Base-by-base conservation (phyloP, 1,140 invertebrate genomes). In the Vanessa tameamea region DNA sequence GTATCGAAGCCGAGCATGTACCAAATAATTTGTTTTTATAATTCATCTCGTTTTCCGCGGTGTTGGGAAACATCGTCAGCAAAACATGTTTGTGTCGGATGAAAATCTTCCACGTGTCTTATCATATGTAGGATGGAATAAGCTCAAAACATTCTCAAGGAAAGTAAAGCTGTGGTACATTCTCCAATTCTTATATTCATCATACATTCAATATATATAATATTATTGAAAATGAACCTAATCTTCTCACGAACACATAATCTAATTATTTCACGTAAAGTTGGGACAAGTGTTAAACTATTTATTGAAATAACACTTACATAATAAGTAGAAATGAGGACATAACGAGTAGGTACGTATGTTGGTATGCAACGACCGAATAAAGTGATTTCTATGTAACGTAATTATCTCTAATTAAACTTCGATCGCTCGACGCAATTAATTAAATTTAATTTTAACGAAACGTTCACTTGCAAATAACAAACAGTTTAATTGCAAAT, bases 381-480 rank as follows among this genome's bases (percentile, higher is more conserved):
- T 59, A 66, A 48, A 66, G 51, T 57, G 37, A 72, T 66, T 66
- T 65, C 64, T 55, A 72, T 65, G 48, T 66, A 72, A 47, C 51
- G 20, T 72, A 72, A 47, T 72, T 72, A 72, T 16, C 50, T 47
- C 37, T 66, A 47, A 72, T 66, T 59, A 57, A 31, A 72, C 48
- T 37, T 55, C 55, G 57, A 50, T 23, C n/a, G 20, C 31, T 65
- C 16, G 23, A 59, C 14, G 50, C 47, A 72, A 72, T 72, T 72
- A 72, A 72, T 72, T 72, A 72, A 72, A 20, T 57, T 72, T 72
- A 57, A 72, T 72, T 64, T 72, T 66, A 37, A 23, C 63, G 51
- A 72, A 72, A 72, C 16, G 37, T 16, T 37, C 48, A 43, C 31
- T 69, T 31, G 16, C 43, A n/a, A 50, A 50, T 50, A 65, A 57